Base-by-base conservation (phyloP, 2,797 vertebrate genomes). In the Malacoctenus gilli region DNA sequence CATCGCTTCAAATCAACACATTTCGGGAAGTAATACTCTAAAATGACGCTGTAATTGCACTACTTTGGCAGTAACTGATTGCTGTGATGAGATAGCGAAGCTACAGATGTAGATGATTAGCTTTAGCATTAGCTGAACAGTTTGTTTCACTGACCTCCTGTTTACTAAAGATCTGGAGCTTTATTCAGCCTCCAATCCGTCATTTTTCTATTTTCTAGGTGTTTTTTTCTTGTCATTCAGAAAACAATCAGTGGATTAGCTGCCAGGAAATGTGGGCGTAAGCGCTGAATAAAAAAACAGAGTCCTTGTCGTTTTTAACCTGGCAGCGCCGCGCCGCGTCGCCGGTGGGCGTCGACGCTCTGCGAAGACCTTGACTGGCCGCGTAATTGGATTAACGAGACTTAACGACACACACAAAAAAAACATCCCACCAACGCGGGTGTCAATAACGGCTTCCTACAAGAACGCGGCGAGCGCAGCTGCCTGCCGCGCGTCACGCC, bases 381-480 rank as follows among this genome's bases (percentile, higher is more conserved):
- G 47, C 76, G 60, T 68, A 41, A 63, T 71, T 58, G 50, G 71
- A 72, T 72, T 66, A 79, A 62, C 30, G 35, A 66, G 53, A 43
- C 47, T 9, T 44, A 39, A 63, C 43, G 70, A 83, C 69, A 72
- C 68, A n/a, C n/a, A n/a, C n/a, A n/a, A n/a, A n/a, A n/a, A n/a
- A n/a, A n/a, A n/a, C n/a, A n/a, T n/a, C n/a, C n/a, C n/a, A 62
- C 68, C 48, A 51, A 84, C 55, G 67, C 38, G 31, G 71, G 67
- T 63, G 79, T 84, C 79, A 75, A 64, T 88, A 84, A 77, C 49
- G 21, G 51, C 51, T 67, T 63, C 67, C 54, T 78, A 10, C 41
- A 61, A 75, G 78, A 83, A 82, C 58, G 46, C n/a, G n/a, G n/a
- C n/a, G 39, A 79, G 48, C 56, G 28, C 77, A 91, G 87, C 83